Evolutionary conservation across 2,797 vertebrate species (phyloP), one percentile per base, ranked within the genome.

Genomic region (Epinephelus malabaricus): DNA sequence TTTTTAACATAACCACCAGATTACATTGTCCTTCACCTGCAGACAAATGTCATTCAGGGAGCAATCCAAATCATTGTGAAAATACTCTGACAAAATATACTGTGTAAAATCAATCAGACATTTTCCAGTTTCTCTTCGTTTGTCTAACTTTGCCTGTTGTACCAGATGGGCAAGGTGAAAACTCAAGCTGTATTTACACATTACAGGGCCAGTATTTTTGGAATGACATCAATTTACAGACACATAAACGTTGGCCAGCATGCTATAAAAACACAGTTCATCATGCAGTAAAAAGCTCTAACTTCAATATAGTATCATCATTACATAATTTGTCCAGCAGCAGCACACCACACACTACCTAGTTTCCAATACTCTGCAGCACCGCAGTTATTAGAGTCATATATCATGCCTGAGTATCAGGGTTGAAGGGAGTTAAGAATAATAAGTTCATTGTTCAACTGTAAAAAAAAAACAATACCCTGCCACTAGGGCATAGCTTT

Each of bases 251-350:
- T 59, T 30, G 73, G 51, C 27, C 56, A 25, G 59, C 15, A 14
- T 6, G 49, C 19, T 1, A 34, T 47, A 51, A 63, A 66, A 78
- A 66, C 66, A 58, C 2, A 73, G 55, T 68, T 81, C 43, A 80
- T 73, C 43, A 53, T 47, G 70, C 64, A 62, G 2, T 67, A 61
- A 75, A 61, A 55, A 73, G 23, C 61, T 61, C 64, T 12, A 65
- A 51, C 61, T 62, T 69, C 25, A 12, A 82, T 80, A 73, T 65
- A 66, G 63, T 45, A 45, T 79, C 40, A 73, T 73, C 71, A 81
- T 91, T 77, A 65, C 54, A 62, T 78, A 63, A 88, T 78, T 71
- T 80, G 78, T 85, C 79, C 67, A 60, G 76, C 60, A 83, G 85
- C 82, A 65, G 83, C 63, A 50, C 38, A 61, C 14, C 40, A n/a